phyloP scores from a whole-genome alignment of 2,888 invertebrate genomes.

The Heliconius hortense region DNA sequence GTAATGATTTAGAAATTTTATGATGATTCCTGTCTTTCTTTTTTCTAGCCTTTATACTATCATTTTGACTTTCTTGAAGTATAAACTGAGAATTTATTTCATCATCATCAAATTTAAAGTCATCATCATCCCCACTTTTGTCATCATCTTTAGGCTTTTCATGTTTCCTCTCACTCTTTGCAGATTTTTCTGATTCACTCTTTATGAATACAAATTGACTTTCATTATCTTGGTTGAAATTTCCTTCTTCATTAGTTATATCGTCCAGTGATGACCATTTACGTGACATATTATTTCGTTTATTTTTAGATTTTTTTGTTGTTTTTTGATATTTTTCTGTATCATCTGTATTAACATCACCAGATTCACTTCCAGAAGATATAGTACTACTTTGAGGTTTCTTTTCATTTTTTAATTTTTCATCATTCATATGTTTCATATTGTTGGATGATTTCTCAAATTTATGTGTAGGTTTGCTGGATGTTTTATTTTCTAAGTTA shows the following conservation, averaged over 20 bases:
- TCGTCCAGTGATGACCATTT: constrained; percentile 85
- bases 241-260: constrained; percentile 69
- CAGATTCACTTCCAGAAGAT: constrained; percentile 78
- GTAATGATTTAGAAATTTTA: constrained; percentile 62
- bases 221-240: constrained; percentile 60
- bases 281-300: constrained; percentile 69
- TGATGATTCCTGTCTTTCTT: constrained; percentile 75
- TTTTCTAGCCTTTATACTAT: constrained; percentile 66
- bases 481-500: constrained; percentile 66
- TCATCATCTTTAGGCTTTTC: constrained; percentile 61
- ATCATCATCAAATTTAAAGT: constrained; percentile 63
- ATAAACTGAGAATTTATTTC: constrained; percentile 64
- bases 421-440: constrained; percentile 58
- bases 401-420: constrained; percentile 68
- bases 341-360: constrained; percentile 72
- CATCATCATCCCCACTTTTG: constrained; percentile 58
- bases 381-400: constrained; percentile 63
- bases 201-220: constrained; percentile 78
- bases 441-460: constrained; percentile 62
- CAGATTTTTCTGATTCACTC: constrained; percentile 65
- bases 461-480: constrained; percentile 66
- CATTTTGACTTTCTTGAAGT: constrained; percentile 65
- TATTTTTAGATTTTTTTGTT: constrained; percentile 71
- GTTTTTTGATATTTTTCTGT: constrained; percentile 67
- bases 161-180: constrained; percentile 67